A percentile compares a stretch with the other conserved stretches of the same genome.
phyloP scores from a whole-genome alignment of 2,113 vertebrate species.

The Lethenteron camtschaticum region DNA sequence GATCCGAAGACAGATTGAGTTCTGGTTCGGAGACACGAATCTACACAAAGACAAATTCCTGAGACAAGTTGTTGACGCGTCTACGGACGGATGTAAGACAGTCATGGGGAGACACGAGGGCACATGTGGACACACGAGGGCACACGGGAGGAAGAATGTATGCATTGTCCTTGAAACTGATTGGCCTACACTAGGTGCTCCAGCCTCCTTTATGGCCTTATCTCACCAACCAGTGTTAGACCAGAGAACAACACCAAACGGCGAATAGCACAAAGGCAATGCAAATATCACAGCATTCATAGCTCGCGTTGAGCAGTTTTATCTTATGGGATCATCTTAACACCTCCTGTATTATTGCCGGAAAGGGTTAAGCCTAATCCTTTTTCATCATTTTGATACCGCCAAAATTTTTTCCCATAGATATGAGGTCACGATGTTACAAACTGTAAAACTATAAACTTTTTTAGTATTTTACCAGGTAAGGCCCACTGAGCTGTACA shows the following conservation, averaged over 20 bases:
- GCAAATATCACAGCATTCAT: too few relatives aligned
- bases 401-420: too few relatives aligned
- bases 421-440: too few relatives aligned
- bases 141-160: neutral
- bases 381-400: too few relatives aligned
- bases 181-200: slow-evolving; percentile 9
- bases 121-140: neutral
- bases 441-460: too few relatives aligned
- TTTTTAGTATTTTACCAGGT: too few relatives aligned
- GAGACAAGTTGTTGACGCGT: slow-evolving; percentile 59
- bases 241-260: neutral
- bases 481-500: too few relatives aligned
- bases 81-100: slow-evolving; percentile 69
- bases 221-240: slow-evolving; percentile 1
- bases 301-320: too few relatives aligned
- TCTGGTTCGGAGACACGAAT: slow-evolving; percentile 95
- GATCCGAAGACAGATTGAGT: slow-evolving; percentile 82
- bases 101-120: neutral
- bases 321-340: too few relatives aligned
- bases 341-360: too few relatives aligned
- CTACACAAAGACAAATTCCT: slow-evolving; percentile 82
- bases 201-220: slow-evolving; percentile 14
- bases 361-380: too few relatives aligned
- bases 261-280: too few relatives aligned
- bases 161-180: neutral